Evolutionary conservation across 2,888 invertebrate species (phyloP), one percentile per base, ranked within the genome.

Genomic region (Brachypalpus laphriformis): DNA sequence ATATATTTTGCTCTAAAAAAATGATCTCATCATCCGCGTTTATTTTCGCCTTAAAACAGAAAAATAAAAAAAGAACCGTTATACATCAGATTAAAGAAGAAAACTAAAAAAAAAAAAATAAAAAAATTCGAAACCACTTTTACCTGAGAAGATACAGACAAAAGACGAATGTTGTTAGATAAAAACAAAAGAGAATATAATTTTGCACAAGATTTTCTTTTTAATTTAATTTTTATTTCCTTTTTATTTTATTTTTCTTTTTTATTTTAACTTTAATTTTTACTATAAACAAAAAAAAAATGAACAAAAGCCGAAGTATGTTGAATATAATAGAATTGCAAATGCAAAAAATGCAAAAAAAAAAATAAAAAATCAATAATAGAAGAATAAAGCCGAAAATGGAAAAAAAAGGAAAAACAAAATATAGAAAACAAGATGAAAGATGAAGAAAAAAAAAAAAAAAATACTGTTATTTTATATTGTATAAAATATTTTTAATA

Each of bases 1-100:
- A 78, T 42, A 87, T 87, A 87, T 87, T 87, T 88, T 89, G 89
- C 89, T 90, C 88, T 89, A 68, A 77, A 86, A 85, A 76, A 89
- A 91, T 92, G 92, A 91, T 92, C 91, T 92, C 91, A 92, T 91
- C 91, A 92, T 92, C 91, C 91, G 89, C 90, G 91, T 91, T 91
- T 91, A 91, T 91, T 91, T 91, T 91, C 91, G 90, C 91, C 91
- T 91, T 90, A 87, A 56, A 76, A 68, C 37, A 40, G n/a, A 34
- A 34, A 34, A 34, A 40, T 3, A 40, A 40, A 14, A 3, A n/a
- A 40, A 63, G 22, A 54, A 63, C 40, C 77, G 54, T 63, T 72
- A 11, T n/a, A n/a, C 71, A 72, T 65, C 28, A 70, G 28, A 82
- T 66, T 71, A 56, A 45, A 63, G 34, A 72, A 65, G 51, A 31